Evolutionary conservation across 2,113 vertebrate genomes (phyloP).

Genomic region (Ictalurus furcatus): DNA sequence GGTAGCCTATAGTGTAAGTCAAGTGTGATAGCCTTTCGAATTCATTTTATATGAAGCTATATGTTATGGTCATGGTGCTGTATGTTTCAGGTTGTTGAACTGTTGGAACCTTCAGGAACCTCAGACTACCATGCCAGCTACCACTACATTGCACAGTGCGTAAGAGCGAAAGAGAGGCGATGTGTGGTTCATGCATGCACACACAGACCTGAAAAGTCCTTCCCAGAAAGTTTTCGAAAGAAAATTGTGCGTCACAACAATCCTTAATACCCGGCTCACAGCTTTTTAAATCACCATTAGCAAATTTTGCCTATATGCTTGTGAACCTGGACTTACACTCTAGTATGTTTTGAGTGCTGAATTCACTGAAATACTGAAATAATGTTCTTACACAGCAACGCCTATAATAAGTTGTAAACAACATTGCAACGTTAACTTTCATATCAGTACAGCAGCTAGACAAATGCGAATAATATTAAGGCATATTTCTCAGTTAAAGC

Average conservation of each 20-base stretch:
- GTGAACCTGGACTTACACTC: not conserved
- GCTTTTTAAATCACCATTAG: not conserved
- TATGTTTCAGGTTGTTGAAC: not conserved
- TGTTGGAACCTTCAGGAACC: not conserved
- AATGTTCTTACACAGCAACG: not conserved
- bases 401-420: constrained; percentile 8
- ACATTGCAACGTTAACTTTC: not conserved
- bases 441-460: not conserved
- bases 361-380: constrained; percentile 5
- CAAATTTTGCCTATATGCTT: not conserved
- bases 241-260: not conserved
- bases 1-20: not conserved
- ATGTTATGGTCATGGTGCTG: not conserved
- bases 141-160: not conserved
- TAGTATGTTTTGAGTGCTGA: constrained; percentile 6
- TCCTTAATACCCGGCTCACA: not conserved
- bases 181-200: not conserved
- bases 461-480: constrained; percentile 14
- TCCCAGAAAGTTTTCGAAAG: not conserved
- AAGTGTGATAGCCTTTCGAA: not conserved
- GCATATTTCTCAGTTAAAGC: not conserved
- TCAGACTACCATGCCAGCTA: not conserved
- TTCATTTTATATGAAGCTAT: not conserved
- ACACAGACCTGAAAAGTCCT: not conserved
- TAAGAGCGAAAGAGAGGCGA: not conserved